Conservation (phyloP, 2,113 vertebrate species). For the Thalassoma bifasciatum region DNA sequence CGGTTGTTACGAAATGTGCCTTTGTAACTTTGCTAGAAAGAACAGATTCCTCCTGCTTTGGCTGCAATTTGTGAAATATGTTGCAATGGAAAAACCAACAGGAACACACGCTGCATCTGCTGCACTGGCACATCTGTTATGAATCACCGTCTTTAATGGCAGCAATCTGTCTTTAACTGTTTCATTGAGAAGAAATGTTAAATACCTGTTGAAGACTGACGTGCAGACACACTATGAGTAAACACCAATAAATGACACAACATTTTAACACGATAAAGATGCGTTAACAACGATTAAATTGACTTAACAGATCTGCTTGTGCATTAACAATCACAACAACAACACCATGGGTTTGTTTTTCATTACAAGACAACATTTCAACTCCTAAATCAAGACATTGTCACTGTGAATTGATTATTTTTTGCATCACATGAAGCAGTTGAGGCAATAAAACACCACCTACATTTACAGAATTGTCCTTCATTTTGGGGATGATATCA, state of each 20-base stretch:
- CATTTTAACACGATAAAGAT: no score
- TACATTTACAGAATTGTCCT: not conserved
- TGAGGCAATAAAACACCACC: not conserved
- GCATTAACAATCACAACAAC: no score
- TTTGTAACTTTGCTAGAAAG: no score
- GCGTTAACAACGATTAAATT: no score
- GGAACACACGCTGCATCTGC: constrained; percentile 49
- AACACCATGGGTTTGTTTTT: no score
- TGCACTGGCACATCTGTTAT: constrained; percentile 21
- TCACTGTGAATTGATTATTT: not conserved
- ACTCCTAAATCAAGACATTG: no score
- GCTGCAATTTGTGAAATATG: constrained; percentile 17
- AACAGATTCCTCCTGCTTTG: not conserved
- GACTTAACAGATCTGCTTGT: no score
- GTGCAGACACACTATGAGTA: not conserved
- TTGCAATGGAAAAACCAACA: constrained; percentile 64
- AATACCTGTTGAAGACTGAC: not conserved
- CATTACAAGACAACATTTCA: not conserved
- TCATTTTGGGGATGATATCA: not conserved
- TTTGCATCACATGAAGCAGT: not conserved
- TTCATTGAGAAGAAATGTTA: constrained; percentile 1
- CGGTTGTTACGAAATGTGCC: no score
- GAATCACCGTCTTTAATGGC: constrained; percentile 30
- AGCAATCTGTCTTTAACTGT: not conserved
- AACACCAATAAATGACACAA: no score